phyloP scores from a whole-genome alignment of 2,797 vertebrate genomes.

The Coranthus polyacanthus region DNA sequence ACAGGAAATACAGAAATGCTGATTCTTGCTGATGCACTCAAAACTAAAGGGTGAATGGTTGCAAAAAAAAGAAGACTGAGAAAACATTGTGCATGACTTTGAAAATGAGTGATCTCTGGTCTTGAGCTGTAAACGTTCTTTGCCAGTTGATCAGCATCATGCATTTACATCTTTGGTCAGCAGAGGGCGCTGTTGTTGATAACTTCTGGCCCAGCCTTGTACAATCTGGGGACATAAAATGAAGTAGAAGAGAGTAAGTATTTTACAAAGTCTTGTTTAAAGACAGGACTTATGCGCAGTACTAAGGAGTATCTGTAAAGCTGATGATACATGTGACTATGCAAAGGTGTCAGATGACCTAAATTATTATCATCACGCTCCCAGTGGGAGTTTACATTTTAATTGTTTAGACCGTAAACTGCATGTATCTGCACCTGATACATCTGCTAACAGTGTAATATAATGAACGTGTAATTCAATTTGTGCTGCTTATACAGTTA shows the following conservation, averaged over 20 bases:
- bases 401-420: no score
- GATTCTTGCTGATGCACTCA: slow-evolving; percentile 19
- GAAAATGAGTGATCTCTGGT: slow-evolving; percentile 29
- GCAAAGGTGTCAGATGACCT: no score
- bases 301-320: background rate
- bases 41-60: slow-evolving; percentile 13
- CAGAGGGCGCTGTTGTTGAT: slow-evolving; percentile 87
- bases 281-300: background rate
- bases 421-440: no score
- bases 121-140: slow-evolving; percentile 17
- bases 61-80: background rate
- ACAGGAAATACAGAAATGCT: slow-evolving; percentile 13
- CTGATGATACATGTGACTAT: background rate
- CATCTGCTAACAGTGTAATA: background rate
- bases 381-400: background rate
- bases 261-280: background rate
- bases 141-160: slow-evolving; percentile 61
- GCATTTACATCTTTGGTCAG: slow-evolving; percentile 87
- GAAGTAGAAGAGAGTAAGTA: background rate
- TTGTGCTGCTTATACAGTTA: background rate
- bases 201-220: slow-evolving; percentile 87
- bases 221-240: slow-evolving; percentile 83
- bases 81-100: slow-evolving; percentile 7
- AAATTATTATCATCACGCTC: no score
- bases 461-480: background rate